Evolutionary conservation across 2,888 invertebrate genomes (phyloP), one percentile per base, ranked within the genome.

Genomic region (Sesamia inferens): DNA sequence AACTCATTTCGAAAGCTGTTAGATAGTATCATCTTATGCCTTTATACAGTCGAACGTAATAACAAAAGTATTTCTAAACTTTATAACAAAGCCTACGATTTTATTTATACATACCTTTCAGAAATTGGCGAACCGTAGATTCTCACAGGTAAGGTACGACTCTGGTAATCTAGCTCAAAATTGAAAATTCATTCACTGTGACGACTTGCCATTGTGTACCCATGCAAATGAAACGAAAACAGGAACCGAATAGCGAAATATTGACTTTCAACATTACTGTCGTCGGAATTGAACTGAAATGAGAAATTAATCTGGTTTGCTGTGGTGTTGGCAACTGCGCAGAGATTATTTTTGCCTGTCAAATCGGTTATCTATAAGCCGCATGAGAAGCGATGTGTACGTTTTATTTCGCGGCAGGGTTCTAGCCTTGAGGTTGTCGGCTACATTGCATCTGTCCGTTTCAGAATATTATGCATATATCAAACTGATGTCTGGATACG

Each of bases 391-490:
- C 84, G 82, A 84, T 85, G 85, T 79, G 73, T 81, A 88, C 88
- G 79, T 93, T 92, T 93, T 91, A 91, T 91, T 89, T 92, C 92
- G 72, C 92, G 91, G 92, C 93, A 88, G 92, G 93, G 87, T 85
- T 87, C 88, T 87, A 88, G 86, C 78, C 87, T 89, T 86, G 87
- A 87, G 86, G 85, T 87, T 90, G 90, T 90, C 87, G 83, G 91
- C 89, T 90, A 89, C 88, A 89, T 86, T 87, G 91, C 87, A 89
- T 87, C 89, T 90, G 92, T 91, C 91, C 79, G 85, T 86, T 90
- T 83, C 83, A 90, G 89, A 90, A 90, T 88, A 91, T 89, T 89
- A 90, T 86, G 88, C 90, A 90, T 88, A 87, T 86, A 87, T 91
- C 89, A 91, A 88, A 85, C 78, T 83, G 64, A 73, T 76, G 79